Evolutionary conservation across 2,888 invertebrate genomes (phyloP), one percentile per base, ranked within the genome.

Genomic region (Scrobipalpa costella): DNA sequence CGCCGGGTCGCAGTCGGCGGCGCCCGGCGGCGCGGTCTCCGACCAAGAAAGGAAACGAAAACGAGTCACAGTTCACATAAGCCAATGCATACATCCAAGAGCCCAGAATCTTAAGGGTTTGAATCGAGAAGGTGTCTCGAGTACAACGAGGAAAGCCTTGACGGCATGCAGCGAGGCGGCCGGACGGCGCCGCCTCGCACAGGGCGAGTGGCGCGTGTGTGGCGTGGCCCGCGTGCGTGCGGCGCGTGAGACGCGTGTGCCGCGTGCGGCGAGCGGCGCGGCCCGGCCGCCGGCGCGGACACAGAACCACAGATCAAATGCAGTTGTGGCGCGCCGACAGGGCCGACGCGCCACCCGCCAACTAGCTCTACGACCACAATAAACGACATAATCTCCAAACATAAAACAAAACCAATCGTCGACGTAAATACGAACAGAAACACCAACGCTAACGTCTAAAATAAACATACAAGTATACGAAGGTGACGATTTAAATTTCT

Each of bases 81-180:
- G 90, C 90, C 90, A 91, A 90, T 90, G 90, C 90, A 90, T 85
- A 90, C 90, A 91, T 90, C 90, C 91, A 91, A 90, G 90, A 91
- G 91, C 90, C 90, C 90, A 90, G 90, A 91, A 91, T 90, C 83
- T 90, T 89, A 90, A 90, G 91, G 90, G 91, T 90, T 91, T 90
- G 88, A 86, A 83, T 89, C 86, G 88, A 86, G 69, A 69, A 69
- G 88, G 83, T 87, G 84, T 88, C 84, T 87, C 85, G 88, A 85
- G 80, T 86, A 87, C 82, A 87, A 89, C 86, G 88, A 86, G 86
- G 87, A 89, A 90, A 89, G 89, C 89, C 90, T 84, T 83, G 86
- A 81, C 85, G 88, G 88, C 88, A 88, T 88, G 88, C 88, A 87
- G 89, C 87, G 84, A 78, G 85, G 84, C 85, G 80, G 84, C 77